phyloP scores from a whole-genome alignment of 2,797 vertebrate genomes.

The Masticophis lateralis region DNA sequence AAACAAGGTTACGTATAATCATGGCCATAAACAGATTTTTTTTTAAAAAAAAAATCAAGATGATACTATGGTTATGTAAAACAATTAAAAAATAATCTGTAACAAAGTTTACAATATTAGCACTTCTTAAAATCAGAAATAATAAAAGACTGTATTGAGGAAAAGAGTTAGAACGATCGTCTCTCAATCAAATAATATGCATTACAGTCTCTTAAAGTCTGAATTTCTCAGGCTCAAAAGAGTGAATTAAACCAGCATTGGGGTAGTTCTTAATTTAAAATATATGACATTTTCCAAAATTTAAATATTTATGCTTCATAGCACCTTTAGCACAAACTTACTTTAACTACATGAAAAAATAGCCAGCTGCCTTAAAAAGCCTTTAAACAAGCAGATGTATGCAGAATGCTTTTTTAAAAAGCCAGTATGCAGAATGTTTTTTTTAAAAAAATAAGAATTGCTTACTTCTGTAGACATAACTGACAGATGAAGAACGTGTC shows the following conservation, averaged over 20 bases:
- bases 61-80: not conserved
- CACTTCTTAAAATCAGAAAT: not conserved
- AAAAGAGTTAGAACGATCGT: constrained; percentile 15
- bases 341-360: constrained; percentile 52
- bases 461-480: not conserved
- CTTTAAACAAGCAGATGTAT: constrained; percentile 50
- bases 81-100: not conserved
- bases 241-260: constrained; percentile 65
- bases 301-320: constrained; percentile 72
- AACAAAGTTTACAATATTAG: not conserved
- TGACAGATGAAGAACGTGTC: not conserved
- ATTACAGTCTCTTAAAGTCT: constrained; percentile 36
- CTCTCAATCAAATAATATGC: constrained; percentile 18
- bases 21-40: not conserved
- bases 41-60: not conserved
- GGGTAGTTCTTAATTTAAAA: constrained; percentile 65
- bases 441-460: not conserved
- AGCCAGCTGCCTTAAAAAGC: constrained; percentile 59
- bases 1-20: not conserved
- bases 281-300: constrained; percentile 58
- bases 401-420: not conserved
- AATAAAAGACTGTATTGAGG: not conserved
- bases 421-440: constrained; percentile 12
- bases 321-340: constrained; percentile 63
- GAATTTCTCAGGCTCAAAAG: constrained; percentile 49